Percentiles rank a stretch among this genome's conserved stretches.
Evolutionary conservation across 2,113 vertebrate genomes (phyloP).

Genomic region (Sclerurus mexicanus): DNA sequence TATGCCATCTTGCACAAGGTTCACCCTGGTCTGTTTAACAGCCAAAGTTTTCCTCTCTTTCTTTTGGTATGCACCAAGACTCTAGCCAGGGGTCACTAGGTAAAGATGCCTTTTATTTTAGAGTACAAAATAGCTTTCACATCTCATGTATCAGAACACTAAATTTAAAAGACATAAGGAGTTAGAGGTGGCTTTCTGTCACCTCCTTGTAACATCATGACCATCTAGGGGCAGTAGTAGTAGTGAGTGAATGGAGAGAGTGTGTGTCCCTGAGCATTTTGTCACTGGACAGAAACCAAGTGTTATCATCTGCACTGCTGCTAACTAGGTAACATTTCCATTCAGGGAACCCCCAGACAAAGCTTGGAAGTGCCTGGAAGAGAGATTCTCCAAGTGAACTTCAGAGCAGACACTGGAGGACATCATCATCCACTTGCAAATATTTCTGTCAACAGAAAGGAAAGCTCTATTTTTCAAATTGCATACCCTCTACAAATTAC

Average conservation of each 20-base stretch:
- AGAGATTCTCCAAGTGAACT: background rate
- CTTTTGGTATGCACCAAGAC: background rate
- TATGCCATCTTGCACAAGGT: background rate
- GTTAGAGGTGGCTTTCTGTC: background rate
- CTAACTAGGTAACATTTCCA: background rate
- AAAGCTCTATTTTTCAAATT: background rate
- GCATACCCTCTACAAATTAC: constrained; percentile 1
- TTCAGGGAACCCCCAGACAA: background rate
- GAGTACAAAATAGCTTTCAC: background rate
- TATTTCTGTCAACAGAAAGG: constrained; percentile 15
- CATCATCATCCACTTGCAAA: background rate
- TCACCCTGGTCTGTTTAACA: background rate
- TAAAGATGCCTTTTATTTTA: background rate
- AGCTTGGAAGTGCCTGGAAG: background rate
- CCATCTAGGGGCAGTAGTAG: background rate
- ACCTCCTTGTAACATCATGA: background rate
- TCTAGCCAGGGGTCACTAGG: background rate
- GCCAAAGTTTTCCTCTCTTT: background rate
- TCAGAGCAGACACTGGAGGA: background rate
- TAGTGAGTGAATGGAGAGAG: background rate
- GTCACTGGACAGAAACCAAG: background rate
- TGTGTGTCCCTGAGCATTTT: background rate
- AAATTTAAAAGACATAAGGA: background rate
- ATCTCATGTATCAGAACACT: background rate
- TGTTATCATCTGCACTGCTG: background rate